These are phyloP conservation scores for Brachypodius melanocephalos DNA, from an alignment of 2,113 vertebrate species.

Conservation along the genomic window DNA sequence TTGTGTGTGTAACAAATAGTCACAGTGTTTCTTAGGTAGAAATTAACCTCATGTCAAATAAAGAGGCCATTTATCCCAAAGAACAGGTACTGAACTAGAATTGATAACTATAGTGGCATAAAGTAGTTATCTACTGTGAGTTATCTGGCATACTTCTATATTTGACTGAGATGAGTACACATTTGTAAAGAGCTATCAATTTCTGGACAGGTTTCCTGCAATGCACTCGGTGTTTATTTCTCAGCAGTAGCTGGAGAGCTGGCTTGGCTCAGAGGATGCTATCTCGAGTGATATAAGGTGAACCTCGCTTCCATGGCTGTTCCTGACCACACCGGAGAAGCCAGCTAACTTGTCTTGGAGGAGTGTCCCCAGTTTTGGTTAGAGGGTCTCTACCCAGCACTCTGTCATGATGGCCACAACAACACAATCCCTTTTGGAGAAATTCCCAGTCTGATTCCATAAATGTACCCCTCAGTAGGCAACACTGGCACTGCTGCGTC, in stretches of 20 bases:
- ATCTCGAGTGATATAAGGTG: not conserved
- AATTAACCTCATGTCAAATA: not conserved
- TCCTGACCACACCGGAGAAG: not conserved
- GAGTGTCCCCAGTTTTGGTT: not conserved
- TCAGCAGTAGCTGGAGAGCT: not conserved
- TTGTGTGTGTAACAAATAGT: not conserved
- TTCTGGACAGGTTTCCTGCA: not conserved
- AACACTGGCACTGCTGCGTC: not conserved
- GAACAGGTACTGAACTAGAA: not conserved
- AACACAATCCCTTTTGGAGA: not conserved
- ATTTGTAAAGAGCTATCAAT: not conserved
- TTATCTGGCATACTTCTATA: not conserved
- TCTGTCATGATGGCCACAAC: not conserved
- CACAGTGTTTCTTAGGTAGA: fast-evolving
- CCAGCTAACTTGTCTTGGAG: not conserved
- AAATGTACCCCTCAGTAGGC: fast-evolving
- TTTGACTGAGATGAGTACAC: not conserved
- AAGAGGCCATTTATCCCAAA: not conserved
- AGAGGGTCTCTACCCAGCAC: not conserved
- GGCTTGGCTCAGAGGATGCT: not conserved
- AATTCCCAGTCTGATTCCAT: not conserved
- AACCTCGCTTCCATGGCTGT: not conserved
- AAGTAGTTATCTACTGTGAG: not conserved
- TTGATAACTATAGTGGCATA: not conserved
- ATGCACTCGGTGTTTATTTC: not conserved